These are phyloP conservation scores for Drosophila lini DNA, from an alignment of 1,140 invertebrate species.

Conservation along the genomic window DNA sequence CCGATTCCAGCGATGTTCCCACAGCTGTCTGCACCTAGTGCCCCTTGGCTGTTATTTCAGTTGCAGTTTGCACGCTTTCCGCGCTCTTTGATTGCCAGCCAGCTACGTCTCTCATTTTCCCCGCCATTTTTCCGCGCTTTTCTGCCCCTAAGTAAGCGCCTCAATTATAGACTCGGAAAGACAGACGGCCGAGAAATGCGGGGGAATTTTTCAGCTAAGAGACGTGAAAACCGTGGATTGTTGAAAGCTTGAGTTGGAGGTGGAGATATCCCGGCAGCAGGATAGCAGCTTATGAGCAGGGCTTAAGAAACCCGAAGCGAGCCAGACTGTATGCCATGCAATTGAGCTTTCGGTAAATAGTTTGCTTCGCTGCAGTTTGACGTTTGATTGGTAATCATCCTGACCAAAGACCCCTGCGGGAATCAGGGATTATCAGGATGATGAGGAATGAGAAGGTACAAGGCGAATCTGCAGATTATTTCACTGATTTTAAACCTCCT, in stretches of 20 bases:
- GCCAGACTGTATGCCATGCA: slow-evolving; percentile 28
- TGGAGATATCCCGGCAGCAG: neutral
- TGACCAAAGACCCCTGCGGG: slow-evolving; percentile 11
- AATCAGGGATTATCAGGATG: neutral
- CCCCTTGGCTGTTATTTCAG: slow-evolving; percentile 74
- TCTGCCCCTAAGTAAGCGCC: slow-evolving; percentile 56
- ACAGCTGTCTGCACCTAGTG: slow-evolving; percentile 37
- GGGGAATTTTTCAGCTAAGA: slow-evolving; percentile 54
- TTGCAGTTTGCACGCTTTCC: slow-evolving; percentile 58
- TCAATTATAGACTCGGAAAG: slow-evolving; percentile 72
- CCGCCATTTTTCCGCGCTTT: neutral
- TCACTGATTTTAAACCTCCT: neutral
- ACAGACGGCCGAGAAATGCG: slow-evolving; percentile 22
- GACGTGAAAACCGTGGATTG: slow-evolving; percentile 30
- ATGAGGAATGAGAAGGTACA: neutral
- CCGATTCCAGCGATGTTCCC: slow-evolving; percentile 12
- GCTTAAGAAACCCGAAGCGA: slow-evolving; percentile 6
- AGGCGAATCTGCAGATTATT: neutral
- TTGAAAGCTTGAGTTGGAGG: slow-evolving; percentile 2
- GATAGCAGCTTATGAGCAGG: slow-evolving; percentile 3
- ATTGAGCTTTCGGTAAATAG: slow-evolving; percentile 47
- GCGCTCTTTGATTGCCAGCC: slow-evolving; percentile 63
- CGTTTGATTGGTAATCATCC: slow-evolving; percentile 51
- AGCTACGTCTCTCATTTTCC: slow-evolving; percentile 16
- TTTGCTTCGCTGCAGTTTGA: slow-evolving; percentile 18